Evolutionary conservation across 2,888 invertebrate genomes (phyloP), one percentile per base, ranked within the genome.

Genomic region (Leptopilina syphax): DNA sequence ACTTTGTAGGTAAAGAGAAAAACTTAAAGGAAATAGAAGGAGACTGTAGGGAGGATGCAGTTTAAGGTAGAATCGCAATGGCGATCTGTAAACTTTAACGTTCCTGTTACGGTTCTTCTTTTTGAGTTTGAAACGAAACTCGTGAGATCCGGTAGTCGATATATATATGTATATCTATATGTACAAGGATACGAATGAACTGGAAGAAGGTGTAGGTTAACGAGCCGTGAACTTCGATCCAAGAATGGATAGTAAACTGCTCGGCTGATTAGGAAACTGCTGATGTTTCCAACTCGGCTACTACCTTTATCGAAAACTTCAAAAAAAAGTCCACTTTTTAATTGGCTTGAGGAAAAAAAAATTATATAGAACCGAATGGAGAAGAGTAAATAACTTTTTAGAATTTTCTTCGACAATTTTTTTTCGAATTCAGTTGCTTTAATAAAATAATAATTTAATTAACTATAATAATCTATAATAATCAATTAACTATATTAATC

Each of bases 141-240:
- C 81, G 81, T 81, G 83, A 82, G 84, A 84, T 84, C 81, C 80
- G 79, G 63, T 79, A 82, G 84, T 83, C 82, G 83, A 83, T 84
- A 84, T 54, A 73, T 73, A 18, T 65, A 60, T 8, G 6, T 60
- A 5, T 60, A 63, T n/a, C 18, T 63, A n/a, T 24, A 63, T 9
- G 9, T 24, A 24, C n/a, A 57, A 54, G 50, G 73, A 73, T 57
- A 73, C 73, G 73, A 54, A 54, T 57, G 73, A 73, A 73, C 73
- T 34, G 34, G 34, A 78, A 82, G 83, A 81, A 81, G 84, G 82
- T 81, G 81, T 79, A 68, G 81, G 79, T 82, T 84, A 84, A 84
- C 84, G 83, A 84, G 83, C 84, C 83, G 80, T 83, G 78, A 82
- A 82, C 83, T 84, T 81, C 81, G 83, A 84, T 84, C 73, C 57